A percentile compares a stretch with the other conserved stretches of the same genome.
Conservation (phyloP, 2,113 vertebrate species). For the Cavia aperea region DNA sequence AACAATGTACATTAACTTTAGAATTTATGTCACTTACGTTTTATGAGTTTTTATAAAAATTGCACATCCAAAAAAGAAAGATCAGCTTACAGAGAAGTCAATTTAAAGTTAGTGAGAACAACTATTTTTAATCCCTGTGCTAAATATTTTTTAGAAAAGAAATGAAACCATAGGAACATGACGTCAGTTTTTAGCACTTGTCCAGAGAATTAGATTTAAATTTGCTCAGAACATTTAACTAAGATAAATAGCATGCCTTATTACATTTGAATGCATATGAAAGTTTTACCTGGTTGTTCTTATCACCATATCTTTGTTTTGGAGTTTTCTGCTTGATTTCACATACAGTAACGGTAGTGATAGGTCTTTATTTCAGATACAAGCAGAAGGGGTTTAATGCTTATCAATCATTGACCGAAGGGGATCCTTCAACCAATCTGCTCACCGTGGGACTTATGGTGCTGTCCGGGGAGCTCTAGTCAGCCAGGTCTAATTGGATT, state of each 20-base stretch:
- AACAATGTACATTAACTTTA: background rate
- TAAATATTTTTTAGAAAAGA: background rate
- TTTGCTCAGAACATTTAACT: conserved; percentile 4
- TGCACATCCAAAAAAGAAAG: background rate
- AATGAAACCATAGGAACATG: background rate
- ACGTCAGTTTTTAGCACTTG: background rate
- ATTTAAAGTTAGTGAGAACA: background rate
- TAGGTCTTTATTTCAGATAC: background rate
- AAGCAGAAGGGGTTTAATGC: conserved; percentile 7
- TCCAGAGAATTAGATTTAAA: background rate
- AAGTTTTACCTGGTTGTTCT: background rate
- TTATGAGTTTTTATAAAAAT: background rate
- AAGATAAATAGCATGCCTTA: background rate
- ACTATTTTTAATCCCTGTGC: background rate
- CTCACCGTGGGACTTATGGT: background rate
- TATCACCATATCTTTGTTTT: background rate
- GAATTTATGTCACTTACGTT: background rate
- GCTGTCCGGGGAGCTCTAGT: background rate
- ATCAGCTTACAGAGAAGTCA: background rate
- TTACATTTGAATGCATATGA: background rate
- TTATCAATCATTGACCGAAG: background rate
- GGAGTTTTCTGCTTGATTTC: too few relatives aligned
- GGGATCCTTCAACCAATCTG: background rate
- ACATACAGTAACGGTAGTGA: background rate
- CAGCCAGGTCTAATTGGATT: conserved; percentile 47